Evolutionary conservation across 1,140 invertebrate species (phyloP).

Genomic region (Scaptomyza pallida): DNA sequence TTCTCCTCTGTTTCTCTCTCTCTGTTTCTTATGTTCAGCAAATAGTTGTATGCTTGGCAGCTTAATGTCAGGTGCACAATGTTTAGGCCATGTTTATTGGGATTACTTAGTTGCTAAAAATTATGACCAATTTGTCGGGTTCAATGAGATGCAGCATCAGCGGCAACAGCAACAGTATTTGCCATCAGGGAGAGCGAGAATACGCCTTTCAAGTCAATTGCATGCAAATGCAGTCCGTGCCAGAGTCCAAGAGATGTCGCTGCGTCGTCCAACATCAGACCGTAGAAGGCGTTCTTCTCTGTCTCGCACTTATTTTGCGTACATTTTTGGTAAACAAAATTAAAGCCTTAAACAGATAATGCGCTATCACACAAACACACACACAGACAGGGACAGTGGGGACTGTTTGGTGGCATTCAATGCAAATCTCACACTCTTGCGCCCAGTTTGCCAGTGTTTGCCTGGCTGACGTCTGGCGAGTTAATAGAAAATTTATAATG

Average conservation of each 20-base stretch:
- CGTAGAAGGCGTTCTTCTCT: slow-evolving; percentile 63
- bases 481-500: slow-evolving; percentile 82
- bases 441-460: slow-evolving; percentile 10
- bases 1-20: slow-evolving; percentile 4
- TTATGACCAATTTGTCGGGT: slow-evolving; percentile 82
- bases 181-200: slow-evolving; percentile 1
- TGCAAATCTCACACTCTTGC: slow-evolving; percentile 60
- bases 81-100: slow-evolving; percentile 82
- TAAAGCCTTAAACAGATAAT: slow-evolving; percentile 83
- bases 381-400: slow-evolving; percentile 17
- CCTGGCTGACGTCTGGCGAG: slow-evolving; percentile 50
- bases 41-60: slow-evolving; percentile 47
- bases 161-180: too few species aligned
- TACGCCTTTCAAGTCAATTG: slow-evolving; percentile 74
- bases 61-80: slow-evolving; percentile 79
- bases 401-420: slow-evolving; percentile 54
- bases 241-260: slow-evolving; percentile 5
- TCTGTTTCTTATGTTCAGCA: neutral
- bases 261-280: slow-evolving; percentile 14
- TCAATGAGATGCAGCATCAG: slow-evolving; percentile 68
- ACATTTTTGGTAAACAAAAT: slow-evolving; percentile 79
- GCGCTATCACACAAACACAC: slow-evolving; percentile 52
- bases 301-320: slow-evolving; percentile 74
- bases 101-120: slow-evolving; percentile 76
- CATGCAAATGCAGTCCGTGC: slow-evolving; percentile 61